Evolutionary conservation across 2,888 invertebrate genomes (phyloP).

Genomic region (Ferdinandea cuprea): DNA sequence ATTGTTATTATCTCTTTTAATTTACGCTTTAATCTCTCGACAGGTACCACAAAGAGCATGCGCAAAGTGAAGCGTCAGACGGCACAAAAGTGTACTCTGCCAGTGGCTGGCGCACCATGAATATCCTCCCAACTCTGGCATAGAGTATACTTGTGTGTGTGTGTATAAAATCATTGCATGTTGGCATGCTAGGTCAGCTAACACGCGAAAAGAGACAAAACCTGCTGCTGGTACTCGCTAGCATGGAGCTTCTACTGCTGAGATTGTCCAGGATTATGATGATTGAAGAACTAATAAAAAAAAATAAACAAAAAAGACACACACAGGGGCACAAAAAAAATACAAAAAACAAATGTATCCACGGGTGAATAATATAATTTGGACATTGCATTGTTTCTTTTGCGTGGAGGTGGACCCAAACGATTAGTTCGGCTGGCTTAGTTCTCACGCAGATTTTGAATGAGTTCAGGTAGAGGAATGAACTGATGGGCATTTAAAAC

Average conservation of each 20-base stretch:
- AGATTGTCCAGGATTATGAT: slow-evolving; percentile 48
- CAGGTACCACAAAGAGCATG: slow-evolving; percentile 63
- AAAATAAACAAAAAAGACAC: too few relatives aligned
- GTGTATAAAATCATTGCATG: slow-evolving; percentile 61
- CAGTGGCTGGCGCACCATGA: slow-evolving; percentile 25
- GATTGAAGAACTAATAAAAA: slow-evolving; percentile 17
- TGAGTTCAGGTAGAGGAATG: background rate
- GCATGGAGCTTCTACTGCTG: slow-evolving; percentile 4
- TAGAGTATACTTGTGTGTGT: too few relatives aligned
- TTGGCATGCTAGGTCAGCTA: slow-evolving; percentile 61
- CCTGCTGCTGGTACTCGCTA: slow-evolving; percentile 18
- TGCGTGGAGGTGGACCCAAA: background rate
- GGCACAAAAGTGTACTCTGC: background rate
- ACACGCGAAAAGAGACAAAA: slow-evolving; percentile 65
- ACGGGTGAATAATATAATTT: slow-evolving; percentile 56
- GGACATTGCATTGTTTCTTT: slow-evolving; percentile 38
- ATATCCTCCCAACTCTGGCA: background rate
- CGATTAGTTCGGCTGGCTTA: background rate
- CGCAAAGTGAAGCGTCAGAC: slow-evolving; percentile 42
- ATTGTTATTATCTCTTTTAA: slow-evolving; percentile 72
- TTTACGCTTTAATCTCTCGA: slow-evolving; percentile 69
- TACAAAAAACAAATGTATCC: slow-evolving; percentile 19
- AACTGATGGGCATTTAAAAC: too few relatives aligned
- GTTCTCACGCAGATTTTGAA: background rate
- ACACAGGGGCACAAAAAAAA: background rate